phyloP scores from a whole-genome alignment of 2,797 vertebrate species.

The Salarias fasciatus region DNA sequence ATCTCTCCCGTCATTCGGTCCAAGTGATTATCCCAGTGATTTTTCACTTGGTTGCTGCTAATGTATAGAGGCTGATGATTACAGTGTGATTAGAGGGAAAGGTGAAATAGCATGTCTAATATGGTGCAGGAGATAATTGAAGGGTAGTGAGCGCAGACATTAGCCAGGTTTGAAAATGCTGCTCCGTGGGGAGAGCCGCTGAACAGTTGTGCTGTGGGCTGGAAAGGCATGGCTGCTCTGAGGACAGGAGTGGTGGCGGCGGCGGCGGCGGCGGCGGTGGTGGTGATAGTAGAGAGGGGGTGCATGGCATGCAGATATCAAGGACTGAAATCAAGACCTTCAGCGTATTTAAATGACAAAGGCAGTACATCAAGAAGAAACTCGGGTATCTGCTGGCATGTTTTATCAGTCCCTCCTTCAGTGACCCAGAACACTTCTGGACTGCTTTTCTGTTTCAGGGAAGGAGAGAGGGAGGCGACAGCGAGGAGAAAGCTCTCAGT shows the following conservation, averaged over 20 bases:
- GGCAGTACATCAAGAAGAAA: constrained; percentile 20
- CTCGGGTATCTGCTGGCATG: constrained; percentile 34
- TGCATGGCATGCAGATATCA: constrained; percentile 30
- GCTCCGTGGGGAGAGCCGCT: constrained; percentile 45
- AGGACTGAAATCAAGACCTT: constrained; percentile 45
- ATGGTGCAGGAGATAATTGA: constrained; percentile 77
- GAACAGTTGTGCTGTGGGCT: constrained; percentile 50
- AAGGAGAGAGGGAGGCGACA: constrained; percentile 12
- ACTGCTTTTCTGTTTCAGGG: constrained; percentile 27
- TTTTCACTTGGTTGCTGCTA: constrained; percentile 82
- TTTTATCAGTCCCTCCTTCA: constrained; percentile 30
- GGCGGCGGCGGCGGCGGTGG: too few species aligned
- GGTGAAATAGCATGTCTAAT: constrained; percentile 82
- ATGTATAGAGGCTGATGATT: constrained; percentile 82
- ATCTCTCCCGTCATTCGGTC: constrained; percentile 76
- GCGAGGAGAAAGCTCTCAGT: constrained; percentile 19
- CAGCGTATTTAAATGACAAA: constrained; percentile 50
- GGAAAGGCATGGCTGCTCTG: constrained; percentile 54
- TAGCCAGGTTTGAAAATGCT: constrained; percentile 65
- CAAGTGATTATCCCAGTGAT: constrained; percentile 80
- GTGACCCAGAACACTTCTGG: constrained; percentile 37
- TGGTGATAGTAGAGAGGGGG: constrained; percentile 1
- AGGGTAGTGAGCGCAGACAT: constrained; percentile 71
- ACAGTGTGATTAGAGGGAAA: constrained; percentile 77
- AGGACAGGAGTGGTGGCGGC: constrained; percentile 15